Percentiles rank a stretch among this genome's conserved stretches.
Evolutionary conservation across 2,888 invertebrate genomes (phyloP).

Genomic region (Habroteleia sp.): DNA sequence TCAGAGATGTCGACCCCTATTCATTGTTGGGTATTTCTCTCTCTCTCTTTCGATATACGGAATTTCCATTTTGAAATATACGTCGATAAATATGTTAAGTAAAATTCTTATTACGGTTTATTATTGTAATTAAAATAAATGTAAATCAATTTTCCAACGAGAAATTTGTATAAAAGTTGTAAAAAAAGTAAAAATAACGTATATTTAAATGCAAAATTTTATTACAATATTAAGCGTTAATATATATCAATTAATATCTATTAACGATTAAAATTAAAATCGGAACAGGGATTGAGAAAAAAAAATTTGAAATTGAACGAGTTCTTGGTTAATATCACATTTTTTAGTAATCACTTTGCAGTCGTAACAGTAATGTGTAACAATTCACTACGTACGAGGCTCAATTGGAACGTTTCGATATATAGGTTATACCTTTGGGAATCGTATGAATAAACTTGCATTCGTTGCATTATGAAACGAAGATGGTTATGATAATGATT

Average conservation of each 20-base stretch:
- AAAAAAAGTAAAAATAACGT: too few species aligned
- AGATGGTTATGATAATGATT: constrained; percentile 57
- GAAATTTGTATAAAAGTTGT: too few species aligned
- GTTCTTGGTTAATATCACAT: constrained; percentile 28
- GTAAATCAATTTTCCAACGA: too few species aligned
- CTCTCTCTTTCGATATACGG: background rate
- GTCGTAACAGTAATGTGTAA: constrained; percentile 41
- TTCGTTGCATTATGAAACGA: constrained; percentile 56
- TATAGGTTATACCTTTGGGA: constrained; percentile 36
- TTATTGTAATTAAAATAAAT: too few species aligned
- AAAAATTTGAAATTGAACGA: background rate
- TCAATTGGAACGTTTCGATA: constrained; percentile 49
- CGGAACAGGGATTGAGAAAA: background rate
- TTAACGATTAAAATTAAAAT: background rate
- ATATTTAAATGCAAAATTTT: too few species aligned
- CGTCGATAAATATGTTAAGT: background rate
- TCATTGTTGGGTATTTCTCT: background rate
- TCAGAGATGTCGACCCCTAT: constrained; percentile 34
- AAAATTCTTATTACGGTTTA: too few species aligned
- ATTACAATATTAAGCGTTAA: too few species aligned
- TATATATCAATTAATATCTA: background rate
- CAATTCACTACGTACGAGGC: constrained; percentile 40
- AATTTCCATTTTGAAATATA: constrained; percentile 7
- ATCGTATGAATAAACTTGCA: constrained; percentile 56
- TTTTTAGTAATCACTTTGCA: constrained; percentile 39